Evolutionary conservation across 1,140 invertebrate genomes (phyloP), one percentile per base, ranked within the genome.

Genomic region (Bombus affinis): DNA sequence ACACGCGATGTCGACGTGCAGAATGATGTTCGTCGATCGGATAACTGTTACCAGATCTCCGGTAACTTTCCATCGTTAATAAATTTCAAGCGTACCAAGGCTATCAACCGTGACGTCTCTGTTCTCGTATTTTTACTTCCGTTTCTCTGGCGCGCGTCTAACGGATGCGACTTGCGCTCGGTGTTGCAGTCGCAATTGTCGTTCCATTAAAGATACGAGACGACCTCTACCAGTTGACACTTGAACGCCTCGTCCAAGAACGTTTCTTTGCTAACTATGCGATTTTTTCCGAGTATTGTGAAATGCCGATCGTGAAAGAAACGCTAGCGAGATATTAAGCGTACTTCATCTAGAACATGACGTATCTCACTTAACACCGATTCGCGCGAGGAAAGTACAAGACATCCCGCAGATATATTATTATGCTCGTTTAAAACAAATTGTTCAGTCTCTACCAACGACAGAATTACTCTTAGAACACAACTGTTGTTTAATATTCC

Each of bases 41-140:
- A 28, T 81, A 62, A 59, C 80, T 72, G 80, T 81, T 73, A 65
- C 37, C 6, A 15, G 62, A 39, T 68, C 35, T 37, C 28, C 2
- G 25, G n/a, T 35, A 53, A 62, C 28, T 42, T 75, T 75, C 72
- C 35, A 83, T 70, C 81, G 57, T 77, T 70, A 77, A 83, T 66
- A 74, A 75, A n/a, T 66, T 32, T 75, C 57, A n/a, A 37, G 44
- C 42, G 37, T 35, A 47, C n/a, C 39, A 47, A 1, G 35, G 9
- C 32, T 32, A 79, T 47, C 35, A 35, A 32, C 39, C 59, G 32
- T 53, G 71, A 74, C 53, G 57, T 42, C 28, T 44, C 44, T 37
- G 65, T 80, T 72, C 47, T 76, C 44, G 35, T 44, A 70, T 44
- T 68, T 37, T 76, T 53, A 12, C 25, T 68, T 42, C 2, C 44